Evolutionary conservation across 2,888 invertebrate genomes (phyloP).

Genomic region (Atherix ibis): DNA sequence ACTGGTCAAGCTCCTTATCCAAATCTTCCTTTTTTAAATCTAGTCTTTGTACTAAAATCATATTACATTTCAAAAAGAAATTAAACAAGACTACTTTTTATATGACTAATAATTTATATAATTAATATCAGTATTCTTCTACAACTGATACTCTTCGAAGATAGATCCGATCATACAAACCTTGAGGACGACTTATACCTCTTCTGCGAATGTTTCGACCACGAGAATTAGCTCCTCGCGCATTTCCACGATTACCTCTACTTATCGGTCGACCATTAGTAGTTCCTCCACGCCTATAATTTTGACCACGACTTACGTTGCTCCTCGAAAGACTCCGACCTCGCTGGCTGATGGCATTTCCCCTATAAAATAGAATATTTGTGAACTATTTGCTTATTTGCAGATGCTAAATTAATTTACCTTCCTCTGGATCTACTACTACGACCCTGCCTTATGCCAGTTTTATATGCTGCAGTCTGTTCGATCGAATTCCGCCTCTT

Average conservation of each 20-base stretch:
- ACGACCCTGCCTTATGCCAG: slow-evolving; percentile 8
- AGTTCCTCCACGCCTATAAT: neutral
- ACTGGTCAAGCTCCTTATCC: slow-evolving; percentile 52
- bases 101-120: too few species aligned
- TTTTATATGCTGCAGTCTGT: slow-evolving; percentile 3
- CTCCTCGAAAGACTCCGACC: slow-evolving; percentile 13
- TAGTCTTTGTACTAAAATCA: slow-evolving; percentile 7
- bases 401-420: slow-evolving; percentile 1
- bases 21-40: slow-evolving; percentile 41
- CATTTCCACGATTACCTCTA: slow-evolving; percentile 19
- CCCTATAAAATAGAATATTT: slow-evolving; percentile 6
- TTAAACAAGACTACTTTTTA: too few species aligned
- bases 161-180: slow-evolving; percentile 2
- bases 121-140: too few species aligned
- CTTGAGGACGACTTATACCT: slow-evolving; percentile 9
- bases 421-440: slow-evolving; percentile 10
- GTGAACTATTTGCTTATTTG: too few species aligned
- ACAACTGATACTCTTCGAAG: neutral
- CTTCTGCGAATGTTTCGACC: slow-evolving; percentile 9
- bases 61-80: too few species aligned
- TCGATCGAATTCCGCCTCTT: slow-evolving; percentile 19
- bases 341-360: slow-evolving; percentile 4
- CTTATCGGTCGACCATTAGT: slow-evolving; percentile 9
- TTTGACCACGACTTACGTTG: too few species aligned
- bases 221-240: slow-evolving; percentile 11